phyloP scores from a whole-genome alignment of 2,797 vertebrate species.

The Alfaro cultratus region DNA sequence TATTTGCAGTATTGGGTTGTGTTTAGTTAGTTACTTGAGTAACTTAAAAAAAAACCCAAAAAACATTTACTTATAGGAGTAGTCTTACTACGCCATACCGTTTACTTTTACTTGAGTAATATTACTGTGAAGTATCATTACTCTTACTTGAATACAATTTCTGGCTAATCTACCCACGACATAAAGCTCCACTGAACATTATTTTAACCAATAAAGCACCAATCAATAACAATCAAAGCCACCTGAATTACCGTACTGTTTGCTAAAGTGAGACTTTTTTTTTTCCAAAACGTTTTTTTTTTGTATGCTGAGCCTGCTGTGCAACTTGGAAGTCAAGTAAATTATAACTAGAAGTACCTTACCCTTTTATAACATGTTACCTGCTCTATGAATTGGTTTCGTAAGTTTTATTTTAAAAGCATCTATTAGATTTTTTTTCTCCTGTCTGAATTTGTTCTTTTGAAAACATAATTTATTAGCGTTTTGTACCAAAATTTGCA shows the following conservation, averaged over 20 bases:
- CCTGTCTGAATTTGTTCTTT: not conserved
- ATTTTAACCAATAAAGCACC: not conserved
- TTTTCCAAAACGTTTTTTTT: too few relatives aligned
- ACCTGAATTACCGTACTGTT: too few relatives aligned
- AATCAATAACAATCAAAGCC: too few relatives aligned
- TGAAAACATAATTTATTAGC: not conserved
- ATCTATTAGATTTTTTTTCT: not conserved
- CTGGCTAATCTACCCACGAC: not conserved
- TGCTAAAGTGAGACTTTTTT: too few relatives aligned
- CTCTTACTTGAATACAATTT: not conserved
- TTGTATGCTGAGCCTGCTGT: too few relatives aligned
- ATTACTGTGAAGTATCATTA: not conserved
- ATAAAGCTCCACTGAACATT: not conserved
- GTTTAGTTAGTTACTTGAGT: not conserved
- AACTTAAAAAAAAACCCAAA: not conserved
- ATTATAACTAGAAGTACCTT: too few relatives aligned
- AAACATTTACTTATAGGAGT: not conserved
- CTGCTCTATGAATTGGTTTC: not conserved
- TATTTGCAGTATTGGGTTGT: too few relatives aligned
- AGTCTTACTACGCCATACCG: not conserved
- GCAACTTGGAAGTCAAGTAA: too few relatives aligned
- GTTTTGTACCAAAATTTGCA: not conserved
- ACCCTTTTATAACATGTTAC: too few relatives aligned
- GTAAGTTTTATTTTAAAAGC: not conserved
- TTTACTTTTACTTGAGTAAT: not conserved